Conservation (phyloP, 2,113 vertebrate genomes). For the Anhinga anhinga region DNA sequence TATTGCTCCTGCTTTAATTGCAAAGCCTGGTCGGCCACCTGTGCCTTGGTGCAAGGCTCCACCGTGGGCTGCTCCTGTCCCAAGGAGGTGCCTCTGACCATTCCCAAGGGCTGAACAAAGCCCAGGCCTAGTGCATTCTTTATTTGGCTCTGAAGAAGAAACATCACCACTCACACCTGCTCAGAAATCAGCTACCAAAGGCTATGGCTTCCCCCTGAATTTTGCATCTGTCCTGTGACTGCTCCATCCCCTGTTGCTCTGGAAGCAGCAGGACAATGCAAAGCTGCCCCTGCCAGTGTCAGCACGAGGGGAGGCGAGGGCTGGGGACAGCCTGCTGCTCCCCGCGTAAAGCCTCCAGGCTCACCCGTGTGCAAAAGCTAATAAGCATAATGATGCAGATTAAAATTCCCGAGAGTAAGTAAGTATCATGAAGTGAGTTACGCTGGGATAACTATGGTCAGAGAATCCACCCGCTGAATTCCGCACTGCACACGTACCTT, state of each 20-base stretch:
- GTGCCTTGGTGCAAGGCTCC: not conserved
- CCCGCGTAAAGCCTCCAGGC: not conserved
- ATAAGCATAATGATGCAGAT: conserved; percentile 11
- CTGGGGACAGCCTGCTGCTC: not conserved
- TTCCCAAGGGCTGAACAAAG: not conserved
- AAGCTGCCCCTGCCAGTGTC: not conserved
- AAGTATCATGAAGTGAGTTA: not conserved
- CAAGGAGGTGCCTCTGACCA: not conserved
- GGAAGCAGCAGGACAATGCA: not conserved
- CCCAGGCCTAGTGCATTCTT: not conserved
- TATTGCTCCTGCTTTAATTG: not conserved
- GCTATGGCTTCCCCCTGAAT: not conserved
- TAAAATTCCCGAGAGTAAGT: conserved; percentile 20
- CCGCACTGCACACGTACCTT: not conserved
- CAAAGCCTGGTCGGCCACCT: not conserved
- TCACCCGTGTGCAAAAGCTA: not conserved
- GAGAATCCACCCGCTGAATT: not conserved
- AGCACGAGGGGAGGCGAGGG: not conserved
- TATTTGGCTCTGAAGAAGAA: not conserved
- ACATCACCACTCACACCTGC: not conserved
- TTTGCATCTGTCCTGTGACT: not conserved
- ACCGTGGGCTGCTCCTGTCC: not conserved
- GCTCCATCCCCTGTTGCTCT: not conserved
- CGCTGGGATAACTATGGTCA: not conserved
- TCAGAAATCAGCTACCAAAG: not conserved